Evolutionary conservation across 2,888 invertebrate genomes (phyloP), one percentile per base, ranked within the genome.

Genomic region (Melangyna quadrimaculata): DNA sequence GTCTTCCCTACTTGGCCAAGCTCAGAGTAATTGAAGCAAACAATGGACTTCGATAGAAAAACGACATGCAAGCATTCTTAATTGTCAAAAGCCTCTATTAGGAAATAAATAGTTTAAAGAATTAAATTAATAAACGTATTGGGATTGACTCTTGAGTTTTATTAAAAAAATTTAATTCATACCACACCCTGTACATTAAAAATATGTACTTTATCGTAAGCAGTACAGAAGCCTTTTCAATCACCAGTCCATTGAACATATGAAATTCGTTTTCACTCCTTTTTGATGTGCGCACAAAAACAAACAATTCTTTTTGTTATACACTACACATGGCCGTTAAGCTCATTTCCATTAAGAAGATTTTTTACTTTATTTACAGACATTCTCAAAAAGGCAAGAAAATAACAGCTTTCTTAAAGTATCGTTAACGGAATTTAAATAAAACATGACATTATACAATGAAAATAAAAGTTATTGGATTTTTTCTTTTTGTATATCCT

Each of bases 211-310:
- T 40, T 40, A n/a, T 40, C 43, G 17, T 2, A 48, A 48, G 48
- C 19, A 32, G 19, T 65, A 40, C 32, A 55, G 71, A 57, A 71
- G 67, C 40, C 51, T 81, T n/a, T 75, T 81, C 81, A 81, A 71
- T 81, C 81, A 81, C 24, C 24, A 81, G 71, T 75, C 48, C 70
- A 75, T 70, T 77, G 63, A 75, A 67, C 65, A 77, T 27, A 9
- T 17, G 43, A 43, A 43, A 43, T 17, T 43, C 17, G 43, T 43
- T 43, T 40, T 43, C 43, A 43, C 43, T 43, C 17, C 17, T 43
- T 43, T 43, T 43, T 43, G n/a, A 43, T 43, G 43, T 22, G 19
- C 10, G 10, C 3, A 8, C 19, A 19, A 45, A 45, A 45, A 45
- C 45, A 19, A 45, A 51, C 22, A 51, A 24, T 51, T 27, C 24